Percentiles rank a stretch among this genome's conserved stretches.
These are phyloP conservation scores for Neotoma lepida DNA, from an alignment of 2,113 vertebrate species.

Conservation along the genomic window DNA sequence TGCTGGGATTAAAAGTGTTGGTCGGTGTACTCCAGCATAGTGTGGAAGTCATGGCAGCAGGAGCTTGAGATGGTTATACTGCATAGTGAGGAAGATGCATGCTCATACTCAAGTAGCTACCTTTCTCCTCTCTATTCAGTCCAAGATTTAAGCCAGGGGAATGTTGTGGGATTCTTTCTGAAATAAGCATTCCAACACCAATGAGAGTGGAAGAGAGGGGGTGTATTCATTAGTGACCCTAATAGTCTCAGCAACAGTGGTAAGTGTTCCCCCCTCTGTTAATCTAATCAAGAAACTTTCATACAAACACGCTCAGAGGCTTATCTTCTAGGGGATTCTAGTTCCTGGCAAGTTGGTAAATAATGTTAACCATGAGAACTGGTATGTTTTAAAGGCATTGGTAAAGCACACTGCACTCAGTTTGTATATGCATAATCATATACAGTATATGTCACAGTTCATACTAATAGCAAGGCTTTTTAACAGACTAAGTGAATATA, in stretches of 20 bases:
- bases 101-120: neutral
- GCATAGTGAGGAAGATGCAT: neutral
- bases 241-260: neutral
- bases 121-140: too few species aligned
- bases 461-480: neutral
- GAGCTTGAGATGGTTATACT: too few species aligned
- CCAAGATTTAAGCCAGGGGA: too few species aligned
- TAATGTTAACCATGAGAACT: neutral
- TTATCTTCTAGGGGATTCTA: neutral
- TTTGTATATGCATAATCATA: neutral
- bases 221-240: neutral
- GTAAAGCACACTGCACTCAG: neutral
- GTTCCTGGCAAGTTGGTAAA: neutral
- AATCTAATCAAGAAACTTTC: neutral
- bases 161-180: neutral
- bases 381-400: neutral
- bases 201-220: neutral
- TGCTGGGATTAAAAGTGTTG: neutral
- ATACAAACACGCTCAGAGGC: too few species aligned
- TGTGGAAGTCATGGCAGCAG: too few species aligned
- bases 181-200: neutral
- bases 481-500: neutral
- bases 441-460: neutral
- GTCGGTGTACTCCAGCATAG: neutral
- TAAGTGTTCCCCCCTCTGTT: too few species aligned